Percentiles rank a stretch among this genome's conserved stretches.
Conservation (phyloP, 1,140 invertebrate species). For the Drosophila sproati region DNA sequence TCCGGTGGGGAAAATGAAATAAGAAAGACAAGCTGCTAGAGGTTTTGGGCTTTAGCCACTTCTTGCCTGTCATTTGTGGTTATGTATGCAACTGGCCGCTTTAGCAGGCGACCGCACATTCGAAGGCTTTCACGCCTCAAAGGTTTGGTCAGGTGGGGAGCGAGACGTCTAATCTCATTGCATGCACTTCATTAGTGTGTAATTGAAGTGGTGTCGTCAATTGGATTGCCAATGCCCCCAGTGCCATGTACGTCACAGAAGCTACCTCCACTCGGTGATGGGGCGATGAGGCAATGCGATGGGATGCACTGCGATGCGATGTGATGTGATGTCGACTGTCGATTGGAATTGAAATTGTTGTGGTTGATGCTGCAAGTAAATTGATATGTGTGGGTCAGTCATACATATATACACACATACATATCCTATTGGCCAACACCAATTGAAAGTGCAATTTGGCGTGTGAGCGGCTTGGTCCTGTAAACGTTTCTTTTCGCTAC, state of each 20-base stretch:
- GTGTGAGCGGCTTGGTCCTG: constrained; percentile 37
- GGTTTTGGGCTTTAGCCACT: not conserved
- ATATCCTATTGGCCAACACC: constrained; percentile 13
- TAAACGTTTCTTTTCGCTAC: constrained; percentile 6
- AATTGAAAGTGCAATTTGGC: constrained; percentile 69
- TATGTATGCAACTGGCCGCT: constrained; percentile 3
- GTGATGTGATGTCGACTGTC: constrained; percentile 2
- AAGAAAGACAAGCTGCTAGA: not conserved
- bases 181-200: constrained; percentile 63
- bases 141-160: not conserved
- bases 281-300: not conserved
- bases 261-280: not conserved
- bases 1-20: constrained; percentile 8
- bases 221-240: constrained; percentile 58
- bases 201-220: constrained; percentile 56
- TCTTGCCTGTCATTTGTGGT: constrained; percentile 1
- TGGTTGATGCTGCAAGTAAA: constrained; percentile 3
- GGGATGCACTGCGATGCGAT: not conserved
- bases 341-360: constrained; percentile 57
- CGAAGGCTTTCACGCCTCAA: not conserved
- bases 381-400: not conserved
- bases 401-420: not conserved
- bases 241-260: not conserved
- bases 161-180: not conserved
- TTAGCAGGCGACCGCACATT: not conserved